Base-by-base conservation (phyloP, 1,140 invertebrate species). In the Lordiphosa collinella region DNA sequence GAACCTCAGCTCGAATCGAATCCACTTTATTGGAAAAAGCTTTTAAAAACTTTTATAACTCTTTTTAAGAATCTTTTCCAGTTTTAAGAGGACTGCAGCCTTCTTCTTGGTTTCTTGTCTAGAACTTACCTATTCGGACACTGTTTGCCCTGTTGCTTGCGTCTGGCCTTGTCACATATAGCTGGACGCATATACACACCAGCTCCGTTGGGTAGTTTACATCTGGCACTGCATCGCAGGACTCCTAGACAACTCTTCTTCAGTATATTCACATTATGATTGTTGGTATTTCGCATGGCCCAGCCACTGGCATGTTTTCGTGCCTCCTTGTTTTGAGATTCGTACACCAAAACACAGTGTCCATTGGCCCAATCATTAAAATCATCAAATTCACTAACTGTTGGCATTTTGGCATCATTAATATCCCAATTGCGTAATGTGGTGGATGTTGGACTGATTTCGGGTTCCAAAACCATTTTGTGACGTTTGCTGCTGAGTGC, bases 211-310 rank as follows among this genome's bases (percentile, higher is more conserved):
- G 95, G 94, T 25, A 96, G 87, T 9, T 93, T 90, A 88, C 97
- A 99, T 32, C 94, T 91, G 56, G 93, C 91, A 1, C 94, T 96
- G 88, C 98, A 99, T 3, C 99, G 93, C 0, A 99, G 91, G 0
- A 99, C 98, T 0, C 98, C 98, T 0, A 99, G 91, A 74, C 98
- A 99, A 44, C 96, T 98, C 89, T 99, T 99, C 90, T 99, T 99
- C 14, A 99, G 90, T 57, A 99, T 99, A 88, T 97, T 96, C 1
- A 98, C 96, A 85, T 99, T 99, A 90, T 99, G 98, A 90, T 99
- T 99, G 90, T 99, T 99, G 6, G 98, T 99, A 90, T 99, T 99
- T 51, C 98, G 90, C 98, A 99, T 99, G 1, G 98, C 98, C 98
- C 98, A 99, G 6, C 98, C 97, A 9, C 96, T 97, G 16, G 95